Percentiles rank a stretch among this genome's conserved stretches.
Evolutionary conservation across 2,888 invertebrate genomes (phyloP).

Genomic region (Tuberolachnus salignus): DNA sequence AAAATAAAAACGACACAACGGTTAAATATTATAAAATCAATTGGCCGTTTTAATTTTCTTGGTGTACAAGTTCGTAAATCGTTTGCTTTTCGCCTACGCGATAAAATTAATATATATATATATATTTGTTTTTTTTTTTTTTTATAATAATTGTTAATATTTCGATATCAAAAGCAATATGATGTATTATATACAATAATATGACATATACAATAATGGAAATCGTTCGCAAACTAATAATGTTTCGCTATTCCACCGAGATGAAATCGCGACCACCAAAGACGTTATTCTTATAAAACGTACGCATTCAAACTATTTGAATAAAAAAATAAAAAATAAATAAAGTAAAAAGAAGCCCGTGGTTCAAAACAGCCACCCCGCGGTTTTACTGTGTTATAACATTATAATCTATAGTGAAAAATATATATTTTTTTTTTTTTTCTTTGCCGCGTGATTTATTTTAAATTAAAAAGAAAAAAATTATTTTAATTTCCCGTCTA

Average conservation of each 20-base stretch:
- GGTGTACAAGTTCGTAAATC: conserved; percentile 9
- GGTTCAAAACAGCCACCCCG: conserved; percentile 23
- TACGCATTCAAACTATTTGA: not conserved
- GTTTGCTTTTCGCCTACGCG: conserved; percentile 1
- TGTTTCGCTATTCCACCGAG: not conserved
- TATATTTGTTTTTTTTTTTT: not conserved
- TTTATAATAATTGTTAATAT: not conserved
- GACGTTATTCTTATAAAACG: not conserved
- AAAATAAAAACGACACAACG: conserved; percentile 26
- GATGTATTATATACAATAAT: too few relatives aligned
- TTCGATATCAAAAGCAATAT: conserved; percentile 4
- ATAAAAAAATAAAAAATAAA: not conserved
- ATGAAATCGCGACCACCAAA: conserved; percentile 14
- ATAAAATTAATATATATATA: too few relatives aligned
- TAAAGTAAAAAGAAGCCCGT: not conserved
- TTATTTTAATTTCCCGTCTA: conserved; percentile 10
- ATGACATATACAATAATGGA: not conserved
- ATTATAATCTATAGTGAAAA: not conserved
- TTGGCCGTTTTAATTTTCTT: conserved; percentile 15
- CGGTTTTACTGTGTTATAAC: conserved; percentile 12
- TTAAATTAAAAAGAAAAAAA: not conserved
- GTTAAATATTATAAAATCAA: conserved; percentile 47
- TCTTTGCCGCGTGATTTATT: conserved; percentile 11
- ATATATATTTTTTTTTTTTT: too few relatives aligned
- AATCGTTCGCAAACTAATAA: not conserved